Evolutionary conservation across 2,797 vertebrate species (phyloP), one percentile per base, ranked within the genome.

Genomic region (Enteromius unitaeniatus): DNA sequence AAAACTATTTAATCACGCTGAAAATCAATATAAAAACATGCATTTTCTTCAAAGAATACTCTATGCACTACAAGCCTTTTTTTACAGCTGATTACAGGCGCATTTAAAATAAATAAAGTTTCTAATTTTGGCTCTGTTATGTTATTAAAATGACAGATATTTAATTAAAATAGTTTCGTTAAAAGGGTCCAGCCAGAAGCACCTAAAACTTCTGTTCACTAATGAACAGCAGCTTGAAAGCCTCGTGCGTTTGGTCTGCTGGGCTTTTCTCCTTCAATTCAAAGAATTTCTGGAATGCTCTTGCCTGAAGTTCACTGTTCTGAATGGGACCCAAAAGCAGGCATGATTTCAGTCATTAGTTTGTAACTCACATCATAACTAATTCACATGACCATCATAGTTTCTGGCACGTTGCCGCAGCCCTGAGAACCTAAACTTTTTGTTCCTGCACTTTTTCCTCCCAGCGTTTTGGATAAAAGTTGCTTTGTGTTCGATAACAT

Each of bases 321-420:
- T 40, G 51, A 69, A 84, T 69, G 78, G 14, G 31, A 79, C 82
- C 17, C 55, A 81, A 31, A 68, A 51, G 65, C 68, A 79, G 34
- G 69, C 42, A 79, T 79, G 83, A 74, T 67, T 49, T 55, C 51
- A 62, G 26, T 75, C 77, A 83, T 79, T 67, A 23, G 51, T 72
- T 23, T 37, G 17, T 47, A 62, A 64, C 53, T 84, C 62, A 47
- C 64, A 60, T 75, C 67, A 65, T 58, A 40, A 34, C 45, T 65
- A 19, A 15, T 73, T 83, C 81, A 86, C 70, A 83, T 83, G 74
- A 86, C 26, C 70, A 42, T 21, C 81, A 76, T 74, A 31, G 70
- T 83, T 70, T 76, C 67, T 76, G 65, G 81, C 64, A 77, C 31
- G 45, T 60, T 77, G 73, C 81, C 62, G 26, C 19, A 69, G 47